Conservation (phyloP, 2,113 vertebrate genomes). For the Microtus oregoni region DNA sequence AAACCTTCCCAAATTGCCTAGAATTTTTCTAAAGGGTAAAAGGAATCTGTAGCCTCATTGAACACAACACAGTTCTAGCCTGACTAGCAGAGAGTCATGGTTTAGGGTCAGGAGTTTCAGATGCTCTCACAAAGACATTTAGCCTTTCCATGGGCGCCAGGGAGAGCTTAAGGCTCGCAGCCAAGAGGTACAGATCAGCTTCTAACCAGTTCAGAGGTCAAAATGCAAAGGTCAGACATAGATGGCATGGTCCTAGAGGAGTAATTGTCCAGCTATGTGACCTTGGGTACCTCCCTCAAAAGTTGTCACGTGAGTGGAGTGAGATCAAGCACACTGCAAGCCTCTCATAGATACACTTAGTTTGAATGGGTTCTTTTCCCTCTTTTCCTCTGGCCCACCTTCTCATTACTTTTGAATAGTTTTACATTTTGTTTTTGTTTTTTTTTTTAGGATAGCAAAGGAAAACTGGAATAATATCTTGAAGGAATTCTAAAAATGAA, state of each 20-base stretch:
- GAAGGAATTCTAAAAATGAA: neutral
- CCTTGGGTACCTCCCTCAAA: neutral
- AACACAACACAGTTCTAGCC: neutral
- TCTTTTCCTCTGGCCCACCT: neutral
- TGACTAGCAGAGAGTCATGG: neutral
- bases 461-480: conserved; percentile 16
- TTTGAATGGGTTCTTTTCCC: neutral
- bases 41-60: neutral
- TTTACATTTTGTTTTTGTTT: neutral
- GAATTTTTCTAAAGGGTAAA: conserved; percentile 34
- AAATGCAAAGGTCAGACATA: neutral
- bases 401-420: neutral
- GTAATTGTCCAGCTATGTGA: neutral
- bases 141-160: too few relatives aligned
- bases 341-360: neutral
- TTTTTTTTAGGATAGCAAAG: neutral
- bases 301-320: neutral
- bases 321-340: neutral
- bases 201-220: neutral
- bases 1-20: conserved; percentile 55
- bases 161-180: neutral
- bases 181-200: neutral
- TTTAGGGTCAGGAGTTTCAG: neutral
- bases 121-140: neutral
- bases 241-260: neutral